Evolutionary conservation across 2,113 vertebrate species (phyloP).

Genomic region (Pseudopodoces humilis): DNA sequence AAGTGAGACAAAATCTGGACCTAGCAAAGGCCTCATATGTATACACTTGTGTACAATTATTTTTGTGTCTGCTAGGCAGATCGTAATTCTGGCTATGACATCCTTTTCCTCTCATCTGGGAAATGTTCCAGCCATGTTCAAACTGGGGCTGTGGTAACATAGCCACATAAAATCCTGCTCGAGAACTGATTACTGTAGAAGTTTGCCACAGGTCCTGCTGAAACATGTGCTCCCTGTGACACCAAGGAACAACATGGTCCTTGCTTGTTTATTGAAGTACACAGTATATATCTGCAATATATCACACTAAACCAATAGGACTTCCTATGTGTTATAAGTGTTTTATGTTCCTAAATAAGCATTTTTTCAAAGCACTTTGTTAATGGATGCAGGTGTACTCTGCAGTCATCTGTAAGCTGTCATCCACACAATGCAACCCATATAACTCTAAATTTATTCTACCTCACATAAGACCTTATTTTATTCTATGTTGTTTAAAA

Average conservation of each 20-base stretch:
- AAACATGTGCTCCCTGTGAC: neutral
- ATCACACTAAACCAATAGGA: neutral
- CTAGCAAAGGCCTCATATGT: constrained; percentile 2
- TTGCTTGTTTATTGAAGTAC: neutral
- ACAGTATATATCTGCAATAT: neutral
- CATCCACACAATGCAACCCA: neutral
- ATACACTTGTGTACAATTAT: constrained; percentile 26
- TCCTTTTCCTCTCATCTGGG: neutral
- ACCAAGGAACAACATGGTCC: neutral
- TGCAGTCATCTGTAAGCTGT: neutral
- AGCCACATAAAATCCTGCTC: neutral
- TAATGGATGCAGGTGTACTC: neutral
- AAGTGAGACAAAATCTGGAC: neutral
- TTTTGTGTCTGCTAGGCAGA: neutral
- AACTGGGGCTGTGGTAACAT: neutral
- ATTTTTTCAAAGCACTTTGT: neutral
- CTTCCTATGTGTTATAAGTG: neutral
- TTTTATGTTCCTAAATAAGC: neutral
- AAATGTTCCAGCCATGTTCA: neutral
- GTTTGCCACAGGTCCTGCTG: neutral
- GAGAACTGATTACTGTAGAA: neutral
- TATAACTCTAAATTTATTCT: neutral
- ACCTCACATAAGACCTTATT: neutral
- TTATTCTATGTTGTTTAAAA: neutral
- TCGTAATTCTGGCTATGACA: neutral